Percentiles rank a stretch among this genome's conserved stretches.
Evolutionary conservation across 2,113 vertebrate genomes (phyloP).

Genomic region (Odontophorus gujanensis): DNA sequence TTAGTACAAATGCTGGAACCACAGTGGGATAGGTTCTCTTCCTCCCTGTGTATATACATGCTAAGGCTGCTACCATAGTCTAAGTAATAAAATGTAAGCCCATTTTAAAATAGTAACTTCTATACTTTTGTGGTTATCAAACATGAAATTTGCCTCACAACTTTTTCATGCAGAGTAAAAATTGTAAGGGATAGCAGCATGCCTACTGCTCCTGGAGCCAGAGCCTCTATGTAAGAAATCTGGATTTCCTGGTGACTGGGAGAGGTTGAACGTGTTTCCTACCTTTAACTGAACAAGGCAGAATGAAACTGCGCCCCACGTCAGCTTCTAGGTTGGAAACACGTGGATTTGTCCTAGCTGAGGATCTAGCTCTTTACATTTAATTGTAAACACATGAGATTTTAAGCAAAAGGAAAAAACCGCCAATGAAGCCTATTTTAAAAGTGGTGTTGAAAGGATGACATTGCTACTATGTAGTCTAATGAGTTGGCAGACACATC

Average conservation of each 20-base stretch:
- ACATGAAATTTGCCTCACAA: background rate
- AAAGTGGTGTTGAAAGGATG: background rate
- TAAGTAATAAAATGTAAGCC: background rate
- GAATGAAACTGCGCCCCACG: background rate
- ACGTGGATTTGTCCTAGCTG: background rate
- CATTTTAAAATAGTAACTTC: background rate
- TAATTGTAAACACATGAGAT: background rate
- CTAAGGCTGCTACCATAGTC: background rate
- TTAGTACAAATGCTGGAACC: background rate
- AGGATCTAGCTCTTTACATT: background rate
- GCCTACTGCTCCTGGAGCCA: background rate
- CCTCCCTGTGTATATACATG: rapidly evolving
- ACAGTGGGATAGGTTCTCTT: background rate
- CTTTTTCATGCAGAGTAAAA: background rate
- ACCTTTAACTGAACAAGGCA: background rate
- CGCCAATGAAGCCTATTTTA: background rate
- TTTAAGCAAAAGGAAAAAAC: background rate
- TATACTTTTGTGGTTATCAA: background rate
- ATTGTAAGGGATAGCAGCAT: rapidly evolving
- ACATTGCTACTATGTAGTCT: background rate
- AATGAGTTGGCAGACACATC: background rate
- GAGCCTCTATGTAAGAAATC: background rate
- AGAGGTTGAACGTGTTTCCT: background rate
- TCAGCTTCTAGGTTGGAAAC: background rate
- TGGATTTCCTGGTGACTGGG: background rate